Base-by-base conservation (phyloP, 2,113 vertebrate species). In the Petroica traversi region DNA sequence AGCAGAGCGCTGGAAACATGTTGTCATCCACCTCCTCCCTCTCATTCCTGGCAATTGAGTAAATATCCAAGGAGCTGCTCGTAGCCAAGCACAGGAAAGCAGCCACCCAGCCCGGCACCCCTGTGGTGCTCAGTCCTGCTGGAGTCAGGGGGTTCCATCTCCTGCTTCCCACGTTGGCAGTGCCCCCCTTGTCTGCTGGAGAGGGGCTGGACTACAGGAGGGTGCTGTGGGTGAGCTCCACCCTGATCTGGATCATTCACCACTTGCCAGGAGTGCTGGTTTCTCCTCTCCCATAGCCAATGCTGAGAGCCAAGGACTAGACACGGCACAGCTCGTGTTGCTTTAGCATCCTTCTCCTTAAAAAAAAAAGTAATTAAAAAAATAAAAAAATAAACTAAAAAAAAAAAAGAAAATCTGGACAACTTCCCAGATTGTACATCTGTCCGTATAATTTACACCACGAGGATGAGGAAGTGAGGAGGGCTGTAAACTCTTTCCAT, bases 401-500 rank as follows among this genome's bases (percentile, higher is more conserved):
- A 8, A 6, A 71, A 46, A 46, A 66, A 89, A 62, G 38, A 64
- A 85, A 91, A 90, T 55, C 92, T 96, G 96, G 97, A 91, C 66
- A 85, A 80, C 52, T 95, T 97, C 96, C 96, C 96, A 94, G 95
- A 95, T 88, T 80, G 94, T 97, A 89, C 96, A 96, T 96, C 96
- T 97, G 96, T 93, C 94, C 3, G 86, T 97, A 91, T 97, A 95
- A 96, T 97, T 96, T 96, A 95, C 96, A 96, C 96, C 95, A 75
- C 22, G 78, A 97, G 94, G 94, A 96, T 89, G 92, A 95, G 94
- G 95, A 95, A 96, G 92, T 95, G 97, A 96, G 90, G 94, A 93
- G 96, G 95, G 92, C 91, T 97, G 96, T 89, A 96, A 96, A 96
- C 92, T 94, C 94, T 91, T 97, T 96, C 96, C 96, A 96, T 97